These are phyloP conservation scores for Acrossocheilus wenchowensis DNA, from an alignment of 2,797 vertebrate genomes.

Conservation along the genomic window DNA sequence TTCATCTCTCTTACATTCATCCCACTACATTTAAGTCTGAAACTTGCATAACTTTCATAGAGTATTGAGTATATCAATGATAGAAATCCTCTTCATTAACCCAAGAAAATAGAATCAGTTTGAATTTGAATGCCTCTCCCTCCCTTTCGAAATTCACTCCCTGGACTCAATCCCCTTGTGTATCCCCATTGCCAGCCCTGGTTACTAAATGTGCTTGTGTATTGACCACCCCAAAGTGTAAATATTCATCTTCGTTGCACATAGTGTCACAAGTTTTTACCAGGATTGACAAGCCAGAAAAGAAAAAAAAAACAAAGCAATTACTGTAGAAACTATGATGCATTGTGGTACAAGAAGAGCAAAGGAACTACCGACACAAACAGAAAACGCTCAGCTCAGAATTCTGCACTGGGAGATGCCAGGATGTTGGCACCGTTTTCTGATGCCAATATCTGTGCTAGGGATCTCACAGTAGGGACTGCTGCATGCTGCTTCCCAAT, in stretches of 20 bases:
- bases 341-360: neutral
- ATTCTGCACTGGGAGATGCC: slow-evolving; percentile 3
- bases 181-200: neutral
- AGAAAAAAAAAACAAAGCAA: neutral
- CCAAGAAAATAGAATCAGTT: neutral
- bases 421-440: slow-evolving; percentile 26
- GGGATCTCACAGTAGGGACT: slow-evolving; percentile 25
- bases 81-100: no score
- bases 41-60: no score
- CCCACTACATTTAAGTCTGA: neutral
- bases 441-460: slow-evolving; percentile 45
- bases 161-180: neutral
- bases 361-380: slow-evolving; percentile 27
- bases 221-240: neutral
- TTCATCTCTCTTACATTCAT: neutral
- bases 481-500: slow-evolving; percentile 41
- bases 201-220: neutral
- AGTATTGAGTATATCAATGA: no score
- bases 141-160: neutral
- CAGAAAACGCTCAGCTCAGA: slow-evolving; percentile 26
- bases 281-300: slow-evolving; percentile 1
- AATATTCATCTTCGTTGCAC: neutral
- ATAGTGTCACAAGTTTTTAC: neutral
- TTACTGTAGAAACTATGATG: slow-evolving; percentile 9
- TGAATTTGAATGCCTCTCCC: neutral